Evolutionary conservation across 2,888 invertebrate species (phyloP).

Genomic region (Ecliptopera silaceata): DNA sequence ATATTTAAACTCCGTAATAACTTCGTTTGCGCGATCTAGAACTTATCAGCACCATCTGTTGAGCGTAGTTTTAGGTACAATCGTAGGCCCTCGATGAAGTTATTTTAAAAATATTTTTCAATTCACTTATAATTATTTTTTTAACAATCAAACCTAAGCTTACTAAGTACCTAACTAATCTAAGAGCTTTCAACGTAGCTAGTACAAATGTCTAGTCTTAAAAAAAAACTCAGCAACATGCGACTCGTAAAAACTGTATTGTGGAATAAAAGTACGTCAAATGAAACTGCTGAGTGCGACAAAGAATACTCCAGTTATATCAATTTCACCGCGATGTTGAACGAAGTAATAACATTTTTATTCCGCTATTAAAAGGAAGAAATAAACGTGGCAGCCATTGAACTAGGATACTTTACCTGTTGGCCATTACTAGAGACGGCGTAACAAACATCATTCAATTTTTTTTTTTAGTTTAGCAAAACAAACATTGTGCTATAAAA

Average conservation of each 20-base stretch:
- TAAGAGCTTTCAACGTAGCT: too few species aligned
- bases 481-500: too few species aligned
- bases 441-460: not conserved
- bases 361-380: constrained; percentile 53
- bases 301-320: constrained; percentile 58
- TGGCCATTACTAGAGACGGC: not conserved
- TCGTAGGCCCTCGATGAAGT: too few species aligned
- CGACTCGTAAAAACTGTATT: constrained; percentile 39
- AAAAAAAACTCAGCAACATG: constrained; percentile 33
- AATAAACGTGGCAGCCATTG: constrained; percentile 44
- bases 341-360: constrained; percentile 66
- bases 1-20: too few species aligned
- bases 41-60: too few species aligned
- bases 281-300: constrained; percentile 53
- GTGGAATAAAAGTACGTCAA: constrained; percentile 46
- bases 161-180: too few species aligned
- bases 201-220: constrained; percentile 23
- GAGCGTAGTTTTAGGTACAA: too few species aligned
- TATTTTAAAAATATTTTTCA: too few species aligned
- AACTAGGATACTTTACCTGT: not conserved
- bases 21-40: too few species aligned
- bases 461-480: too few species aligned
- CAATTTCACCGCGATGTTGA: constrained; percentile 61
- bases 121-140: too few species aligned
- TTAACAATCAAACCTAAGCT: too few species aligned